Conservation (phyloP, 2,113 vertebrate species). For the Chaetops frenatus region DNA sequence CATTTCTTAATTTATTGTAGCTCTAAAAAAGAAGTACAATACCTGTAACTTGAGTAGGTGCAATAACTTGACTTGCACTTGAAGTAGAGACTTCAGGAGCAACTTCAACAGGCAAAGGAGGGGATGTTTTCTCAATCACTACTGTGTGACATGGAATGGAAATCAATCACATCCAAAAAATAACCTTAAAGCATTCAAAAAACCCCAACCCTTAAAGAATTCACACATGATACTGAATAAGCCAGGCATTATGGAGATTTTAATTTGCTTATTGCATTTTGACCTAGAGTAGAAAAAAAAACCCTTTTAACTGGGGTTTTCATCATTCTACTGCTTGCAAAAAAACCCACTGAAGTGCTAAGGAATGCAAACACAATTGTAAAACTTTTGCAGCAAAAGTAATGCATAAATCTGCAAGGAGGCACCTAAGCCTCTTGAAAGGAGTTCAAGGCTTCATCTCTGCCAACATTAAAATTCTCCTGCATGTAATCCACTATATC, state of each 20-base stretch:
- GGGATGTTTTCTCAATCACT: constrained; percentile 88
- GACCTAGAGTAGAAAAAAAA: not conserved
- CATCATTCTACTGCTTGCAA: not conserved
- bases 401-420: not conserved
- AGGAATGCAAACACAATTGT: not conserved
- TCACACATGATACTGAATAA: not conserved
- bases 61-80: constrained; percentile 90
- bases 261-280: not conserved
- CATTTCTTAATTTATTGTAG: not conserved
- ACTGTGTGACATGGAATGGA: constrained; percentile 67
- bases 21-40: not conserved
- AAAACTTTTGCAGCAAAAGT: not conserved
- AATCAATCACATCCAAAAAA: constrained; percentile 22
- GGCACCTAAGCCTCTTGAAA: not conserved
- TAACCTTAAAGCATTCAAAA: not conserved
- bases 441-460: not conserved
- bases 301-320: not conserved
- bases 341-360: not conserved
- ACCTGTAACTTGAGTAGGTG: constrained; percentile 91
- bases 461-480: not conserved
- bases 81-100: constrained; percentile 83
- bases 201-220: not conserved
- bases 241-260: not conserved
- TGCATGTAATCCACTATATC: not conserved
- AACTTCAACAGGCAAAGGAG: constrained; percentile 86